Percentiles rank a stretch among this genome's conserved stretches.
phyloP scores from a whole-genome alignment of 1,140 invertebrate genomes.

The Drosophila bocqueti region DNA sequence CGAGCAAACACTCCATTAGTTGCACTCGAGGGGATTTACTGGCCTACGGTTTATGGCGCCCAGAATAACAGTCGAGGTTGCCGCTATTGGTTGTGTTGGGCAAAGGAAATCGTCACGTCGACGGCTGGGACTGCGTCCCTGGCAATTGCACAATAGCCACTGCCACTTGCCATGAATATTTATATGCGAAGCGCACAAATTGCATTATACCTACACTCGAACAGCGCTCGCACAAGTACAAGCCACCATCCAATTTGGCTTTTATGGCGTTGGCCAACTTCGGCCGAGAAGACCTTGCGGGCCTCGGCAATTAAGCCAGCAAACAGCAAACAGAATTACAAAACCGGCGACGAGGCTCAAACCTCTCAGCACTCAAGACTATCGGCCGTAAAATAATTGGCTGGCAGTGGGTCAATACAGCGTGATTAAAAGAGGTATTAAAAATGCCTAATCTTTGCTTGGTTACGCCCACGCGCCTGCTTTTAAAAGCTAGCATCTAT shows the following conservation, averaged over 20 bases:
- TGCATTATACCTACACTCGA: conserved; percentile 23
- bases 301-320: conserved; percentile 49
- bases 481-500: conserved; percentile 3
- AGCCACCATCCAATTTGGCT: conserved; percentile 39
- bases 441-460: conserved; percentile 1
- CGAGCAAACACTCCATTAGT: conserved; percentile 26
- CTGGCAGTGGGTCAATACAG: conserved; percentile 38
- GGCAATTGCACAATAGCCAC: conserved; percentile 62
- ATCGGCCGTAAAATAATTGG: conserved; percentile 39
- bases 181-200: conserved; percentile 50
- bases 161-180: conserved; percentile 66
- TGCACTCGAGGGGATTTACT: conserved; percentile 17
- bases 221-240: conserved; percentile 4
- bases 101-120: conserved; percentile 52
- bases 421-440: conserved; percentile 23
- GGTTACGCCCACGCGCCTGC: conserved; percentile 11
- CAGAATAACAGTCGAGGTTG: conserved; percentile 40
- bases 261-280: conserved; percentile 72
- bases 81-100: conserved; percentile 23
- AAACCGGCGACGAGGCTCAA: conserved; percentile 18
- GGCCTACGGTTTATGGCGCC: conserved; percentile 10
- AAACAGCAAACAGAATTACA: conserved; percentile 49
- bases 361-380: conserved; percentile 9
- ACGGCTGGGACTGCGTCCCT: conserved; percentile 25
- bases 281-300: conserved; percentile 69